These are phyloP conservation scores for Gallinago jamesoni DNA, from an alignment of 2,113 vertebrate species.

Conservation along the genomic window DNA sequence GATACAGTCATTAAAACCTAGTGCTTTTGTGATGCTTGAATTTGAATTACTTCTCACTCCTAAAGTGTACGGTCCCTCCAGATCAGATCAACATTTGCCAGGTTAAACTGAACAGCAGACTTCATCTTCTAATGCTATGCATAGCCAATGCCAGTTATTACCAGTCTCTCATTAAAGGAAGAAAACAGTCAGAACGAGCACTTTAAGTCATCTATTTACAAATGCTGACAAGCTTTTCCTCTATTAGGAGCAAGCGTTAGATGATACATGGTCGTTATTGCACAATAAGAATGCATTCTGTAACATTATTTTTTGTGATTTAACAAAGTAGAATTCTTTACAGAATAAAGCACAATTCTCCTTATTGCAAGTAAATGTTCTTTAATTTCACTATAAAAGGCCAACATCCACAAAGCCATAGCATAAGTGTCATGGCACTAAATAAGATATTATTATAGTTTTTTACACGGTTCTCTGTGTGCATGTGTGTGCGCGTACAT, in stretches of 20 bases:
- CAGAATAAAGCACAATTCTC: neutral
- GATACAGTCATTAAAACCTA: slow-evolving; percentile 42
- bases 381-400: neutral
- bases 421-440: neutral
- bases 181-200: neutral
- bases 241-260: neutral
- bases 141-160: neutral
- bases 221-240: neutral
- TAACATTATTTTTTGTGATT: neutral
- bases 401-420: neutral
- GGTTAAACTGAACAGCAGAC: neutral
- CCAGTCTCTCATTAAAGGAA: neutral
- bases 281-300: neutral
- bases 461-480: neutral
- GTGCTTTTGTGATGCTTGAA: slow-evolving; percentile 40
- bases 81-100: slow-evolving; percentile 32
- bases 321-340: neutral
- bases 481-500: too few relatives aligned
- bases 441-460: neutral
- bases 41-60: slow-evolving; percentile 44
- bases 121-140: neutral
- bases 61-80: neutral
- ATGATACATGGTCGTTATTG: neutral
- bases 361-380: neutral
- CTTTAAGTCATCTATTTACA: neutral